phyloP scores from a whole-genome alignment of 2,888 invertebrate species.

The Podabrus alpinus region DNA sequence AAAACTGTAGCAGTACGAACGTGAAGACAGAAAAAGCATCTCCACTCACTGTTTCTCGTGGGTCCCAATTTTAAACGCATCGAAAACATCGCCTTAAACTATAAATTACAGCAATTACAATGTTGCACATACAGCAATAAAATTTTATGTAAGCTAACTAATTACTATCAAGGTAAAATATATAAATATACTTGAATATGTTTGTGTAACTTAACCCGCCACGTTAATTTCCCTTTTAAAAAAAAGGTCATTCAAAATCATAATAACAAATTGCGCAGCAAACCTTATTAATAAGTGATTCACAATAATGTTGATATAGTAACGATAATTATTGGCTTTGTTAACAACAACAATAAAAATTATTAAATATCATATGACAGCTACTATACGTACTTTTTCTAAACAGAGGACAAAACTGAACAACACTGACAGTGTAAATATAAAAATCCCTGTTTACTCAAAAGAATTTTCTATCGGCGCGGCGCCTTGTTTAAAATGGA shows the following conservation, averaged over 20 bases:
- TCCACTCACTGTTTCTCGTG: constrained; percentile 74
- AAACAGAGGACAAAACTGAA: not conserved
- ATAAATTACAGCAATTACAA: constrained; percentile 34
- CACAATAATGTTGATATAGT: not conserved
- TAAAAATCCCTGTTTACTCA: not conserved
- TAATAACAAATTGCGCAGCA: not conserved
- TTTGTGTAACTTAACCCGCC: not conserved
- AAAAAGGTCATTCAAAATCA: not conserved
- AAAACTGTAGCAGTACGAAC: constrained; percentile 82
- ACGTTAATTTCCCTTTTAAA: not conserved
- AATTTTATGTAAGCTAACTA: not conserved
- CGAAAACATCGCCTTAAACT: constrained; percentile 58
- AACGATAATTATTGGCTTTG: not conserved
- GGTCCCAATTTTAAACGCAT: constrained; percentile 68
- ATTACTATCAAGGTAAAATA: not conserved
- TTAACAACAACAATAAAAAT: not conserved
- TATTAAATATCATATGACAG: not conserved
- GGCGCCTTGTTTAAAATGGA: not conserved
- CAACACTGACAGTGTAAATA: not conserved
- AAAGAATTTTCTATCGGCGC: not conserved
- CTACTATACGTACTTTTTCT: not conserved
- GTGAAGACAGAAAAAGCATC: constrained; percentile 80
- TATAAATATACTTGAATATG: not conserved
- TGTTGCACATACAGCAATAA: constrained; percentile 3
- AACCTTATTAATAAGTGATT: not conserved